Evolutionary conservation across 2,888 invertebrate genomes (phyloP), one percentile per base, ranked within the genome.

Genomic region (Dascillus cervinus): DNA sequence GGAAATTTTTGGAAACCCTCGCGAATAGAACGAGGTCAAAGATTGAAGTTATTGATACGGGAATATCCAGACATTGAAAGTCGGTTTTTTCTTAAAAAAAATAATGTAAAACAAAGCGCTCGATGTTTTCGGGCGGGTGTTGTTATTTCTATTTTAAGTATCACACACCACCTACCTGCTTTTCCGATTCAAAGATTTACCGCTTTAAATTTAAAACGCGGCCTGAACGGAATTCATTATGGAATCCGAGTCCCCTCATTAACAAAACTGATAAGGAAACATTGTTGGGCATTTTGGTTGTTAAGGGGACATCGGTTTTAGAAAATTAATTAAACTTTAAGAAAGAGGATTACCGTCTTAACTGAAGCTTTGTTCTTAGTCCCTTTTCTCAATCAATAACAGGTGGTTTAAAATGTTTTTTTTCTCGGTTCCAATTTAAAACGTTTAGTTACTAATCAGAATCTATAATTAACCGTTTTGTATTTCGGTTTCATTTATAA

Each of bases 321-420:
- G n/a, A n/a, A 49, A 49, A 47, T 50, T 49, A 49, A 50, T 50
- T 50, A 50, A 50, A 50, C 39, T 48, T 50, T 49, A 41, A 32
- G 34, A 49, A 46, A 50, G 46, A 41, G 45, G 47, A 44, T 49
- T 50, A 49, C 42, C 37, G 43, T 39, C 35, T 42, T 47, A 42
- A 34, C 40, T 40, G 33, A 34, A 42, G 38, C 32, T 32, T 34
- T 41, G 34, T 32, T 39, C 34, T 38, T 30, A 32, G 23, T 43
- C 39, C n/a, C n/a, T n/a, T n/a, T 30, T 40, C 25, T 29, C 34
- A 44, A 39, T 47, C 43, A 36, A 46, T 39, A 45, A 46, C 42
- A 44, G 42, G 43, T 46, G 38, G 43, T 35, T 43, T 32, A 29
- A 41, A 45, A 34, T 23, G 5, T 17, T n/a, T n/a, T n/a, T n/a